Percentiles rank a stretch among this genome's conserved stretches.
These are phyloP conservation scores for Thamnaconus septentrionalis DNA, from an alignment of 2,113 vertebrate genomes.

Conservation along the genomic window DNA sequence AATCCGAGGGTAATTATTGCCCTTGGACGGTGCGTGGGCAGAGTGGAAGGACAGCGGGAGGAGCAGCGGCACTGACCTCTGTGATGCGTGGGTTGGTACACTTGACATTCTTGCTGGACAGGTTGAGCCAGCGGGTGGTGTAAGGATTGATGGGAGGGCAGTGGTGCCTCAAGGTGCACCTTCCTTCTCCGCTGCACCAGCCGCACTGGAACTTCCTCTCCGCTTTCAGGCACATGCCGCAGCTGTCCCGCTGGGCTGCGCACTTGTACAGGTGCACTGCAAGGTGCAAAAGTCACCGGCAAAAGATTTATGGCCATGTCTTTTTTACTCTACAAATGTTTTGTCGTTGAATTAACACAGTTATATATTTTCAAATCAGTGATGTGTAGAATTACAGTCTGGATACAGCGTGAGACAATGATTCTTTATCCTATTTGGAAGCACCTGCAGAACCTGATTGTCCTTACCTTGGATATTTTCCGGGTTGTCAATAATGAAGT, in stretches of 20 bases:
- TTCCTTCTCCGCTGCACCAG: constrained; percentile 89
- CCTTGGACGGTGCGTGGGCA: constrained; percentile 28
- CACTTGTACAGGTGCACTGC: constrained; percentile 98
- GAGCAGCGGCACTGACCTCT: constrained; percentile 80
- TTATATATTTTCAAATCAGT: too few relatives aligned
- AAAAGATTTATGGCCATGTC: too few relatives aligned
- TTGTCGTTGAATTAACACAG: too few relatives aligned
- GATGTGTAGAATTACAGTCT: background rate
- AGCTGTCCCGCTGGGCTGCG: constrained; percentile 94
- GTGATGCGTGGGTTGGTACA: constrained; percentile 98
- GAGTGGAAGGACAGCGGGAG: background rate
- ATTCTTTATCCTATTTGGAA: background rate
- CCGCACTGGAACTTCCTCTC: constrained; percentile 94
- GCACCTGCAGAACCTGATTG: background rate
- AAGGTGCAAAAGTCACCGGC: constrained; percentile 6
- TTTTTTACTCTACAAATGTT: too few relatives aligned
- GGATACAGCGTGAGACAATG: background rate
- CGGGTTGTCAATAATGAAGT: constrained; percentile 97
- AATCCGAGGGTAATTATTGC: constrained; percentile 15
- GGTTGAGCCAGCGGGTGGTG: constrained; percentile 89
- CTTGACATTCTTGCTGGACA: constrained; percentile 90
- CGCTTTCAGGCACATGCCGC: constrained; percentile 94
- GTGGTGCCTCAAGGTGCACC: constrained; percentile 86
- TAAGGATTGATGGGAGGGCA: constrained; percentile 76
- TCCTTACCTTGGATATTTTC: constrained; percentile 90